Evolutionary conservation across 2,113 vertebrate genomes (phyloP).

Genomic region (Atlantisia rogersi): DNA sequence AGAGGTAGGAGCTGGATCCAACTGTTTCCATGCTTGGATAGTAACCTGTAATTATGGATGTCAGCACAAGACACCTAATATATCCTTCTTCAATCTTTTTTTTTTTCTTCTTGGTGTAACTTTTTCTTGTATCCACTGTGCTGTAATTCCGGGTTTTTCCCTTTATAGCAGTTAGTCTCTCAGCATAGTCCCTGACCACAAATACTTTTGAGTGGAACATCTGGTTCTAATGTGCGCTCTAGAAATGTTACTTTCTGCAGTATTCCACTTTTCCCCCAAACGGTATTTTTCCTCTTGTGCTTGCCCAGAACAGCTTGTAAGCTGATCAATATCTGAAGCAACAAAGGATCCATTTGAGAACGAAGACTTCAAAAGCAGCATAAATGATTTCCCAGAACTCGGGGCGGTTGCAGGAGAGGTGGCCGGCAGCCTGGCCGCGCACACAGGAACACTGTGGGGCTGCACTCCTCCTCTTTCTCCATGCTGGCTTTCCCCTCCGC

Average conservation of each 20-base stretch:
- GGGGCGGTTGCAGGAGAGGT: neutral
- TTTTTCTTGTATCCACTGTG: constrained; percentile 18
- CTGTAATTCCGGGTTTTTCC: neutral
- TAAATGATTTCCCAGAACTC: constrained; percentile 54
- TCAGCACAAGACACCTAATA: constrained; percentile 15
- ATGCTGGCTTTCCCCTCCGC: neutral
- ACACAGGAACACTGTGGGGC: neutral
- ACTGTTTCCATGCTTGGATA: neutral
- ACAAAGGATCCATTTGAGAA: constrained; percentile 46
- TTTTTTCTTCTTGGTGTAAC: neutral
- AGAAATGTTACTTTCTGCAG: constrained; percentile 60
- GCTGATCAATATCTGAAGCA: constrained; percentile 64
- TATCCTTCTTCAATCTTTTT: neutral
- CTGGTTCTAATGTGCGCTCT: constrained; percentile 68
- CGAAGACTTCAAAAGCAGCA: constrained; percentile 58
- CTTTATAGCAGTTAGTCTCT: constrained; percentile 20
- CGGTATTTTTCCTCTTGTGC: constrained; percentile 41
- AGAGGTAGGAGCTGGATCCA: neutral
- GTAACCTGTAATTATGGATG: constrained; percentile 23
- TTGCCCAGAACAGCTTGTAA: constrained; percentile 62
- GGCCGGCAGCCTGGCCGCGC: neutral
- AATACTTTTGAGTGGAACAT: constrained; percentile 72
- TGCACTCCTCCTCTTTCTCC: neutral
- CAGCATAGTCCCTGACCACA: neutral
- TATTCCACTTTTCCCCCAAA: constrained; percentile 56